Evolutionary conservation across 2,888 invertebrate species (phyloP).

Genomic region (Gastrophysa polygoni): DNA sequence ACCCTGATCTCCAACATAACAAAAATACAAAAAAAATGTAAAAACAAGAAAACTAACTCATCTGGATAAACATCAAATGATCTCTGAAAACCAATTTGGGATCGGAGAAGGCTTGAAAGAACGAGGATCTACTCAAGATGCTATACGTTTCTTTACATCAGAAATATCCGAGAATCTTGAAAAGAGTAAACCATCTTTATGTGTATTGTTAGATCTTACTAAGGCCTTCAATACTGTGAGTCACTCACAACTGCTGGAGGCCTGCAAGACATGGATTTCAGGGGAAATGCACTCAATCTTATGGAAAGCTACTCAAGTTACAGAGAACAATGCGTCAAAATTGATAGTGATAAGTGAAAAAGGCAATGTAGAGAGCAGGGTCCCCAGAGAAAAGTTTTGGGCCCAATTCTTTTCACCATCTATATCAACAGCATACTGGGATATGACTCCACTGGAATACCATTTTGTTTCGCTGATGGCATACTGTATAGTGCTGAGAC

Average conservation of each 20-base stretch:
- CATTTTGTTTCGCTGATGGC: background rate
- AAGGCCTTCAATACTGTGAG: background rate
- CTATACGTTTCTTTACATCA: background rate
- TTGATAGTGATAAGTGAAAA: background rate
- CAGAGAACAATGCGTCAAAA: background rate
- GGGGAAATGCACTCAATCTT: background rate
- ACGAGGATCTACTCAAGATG: background rate
- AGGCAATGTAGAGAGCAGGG: background rate
- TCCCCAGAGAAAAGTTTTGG: constrained; percentile 10
- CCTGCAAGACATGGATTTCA: background rate
- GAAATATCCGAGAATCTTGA: background rate
- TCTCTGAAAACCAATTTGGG: background rate
- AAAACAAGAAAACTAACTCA: background rate
- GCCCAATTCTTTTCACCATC: background rate
- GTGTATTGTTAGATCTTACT: background rate
- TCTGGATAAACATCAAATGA: background rate
- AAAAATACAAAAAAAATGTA: background rate
- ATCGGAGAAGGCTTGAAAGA: background rate
- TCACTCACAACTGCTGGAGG: no score
- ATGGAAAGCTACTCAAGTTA: background rate
- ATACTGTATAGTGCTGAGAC: background rate
- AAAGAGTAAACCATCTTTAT: background rate
- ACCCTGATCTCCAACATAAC: background rate
- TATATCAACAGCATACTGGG: background rate
- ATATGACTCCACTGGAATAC: background rate